A percentile compares a stretch with the other conserved stretches of the same genome.
phyloP scores from a whole-genome alignment of 2,888 invertebrate species.

The Epiblema foenella region DNA sequence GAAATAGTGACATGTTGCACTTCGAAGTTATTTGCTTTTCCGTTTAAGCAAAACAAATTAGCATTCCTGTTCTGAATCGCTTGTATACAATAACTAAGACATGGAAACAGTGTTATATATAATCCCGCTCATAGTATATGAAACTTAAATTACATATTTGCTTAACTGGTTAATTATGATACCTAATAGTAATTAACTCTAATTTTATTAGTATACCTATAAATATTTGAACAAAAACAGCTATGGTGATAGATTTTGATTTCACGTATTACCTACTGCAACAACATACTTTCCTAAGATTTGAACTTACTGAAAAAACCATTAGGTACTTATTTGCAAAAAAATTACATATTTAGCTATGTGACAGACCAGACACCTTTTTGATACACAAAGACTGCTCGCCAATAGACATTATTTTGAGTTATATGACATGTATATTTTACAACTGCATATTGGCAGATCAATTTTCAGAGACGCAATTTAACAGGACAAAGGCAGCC shows the following conservation, averaged over 20 bases:
- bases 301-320: no score
- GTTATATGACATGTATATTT: neutral
- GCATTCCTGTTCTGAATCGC: slow-evolving; percentile 9
- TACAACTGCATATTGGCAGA: slow-evolving; percentile 6
- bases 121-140: neutral
- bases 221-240: no score
- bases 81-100: slow-evolving; percentile 2
- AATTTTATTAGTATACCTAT: no score
- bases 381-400: no score
- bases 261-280: no score
- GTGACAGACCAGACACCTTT: no score
- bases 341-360: no score
- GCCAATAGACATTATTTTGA: neutral
- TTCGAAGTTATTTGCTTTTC: slow-evolving; percentile 12
- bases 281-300: no score
- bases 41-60: slow-evolving; percentile 14
- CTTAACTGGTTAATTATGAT: no score
- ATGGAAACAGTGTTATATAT: neutral
- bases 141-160: no score
- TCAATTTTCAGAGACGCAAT: slow-evolving; percentile 27
- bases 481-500: slow-evolving; percentile 42
- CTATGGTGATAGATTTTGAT: no score
- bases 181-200: neutral
- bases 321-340: no score
- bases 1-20: slow-evolving; percentile 19